Percentiles rank a stretch among this genome's conserved stretches.
Evolutionary conservation across 2,888 invertebrate species (phyloP).

Genomic region (Eilema griseolum): DNA sequence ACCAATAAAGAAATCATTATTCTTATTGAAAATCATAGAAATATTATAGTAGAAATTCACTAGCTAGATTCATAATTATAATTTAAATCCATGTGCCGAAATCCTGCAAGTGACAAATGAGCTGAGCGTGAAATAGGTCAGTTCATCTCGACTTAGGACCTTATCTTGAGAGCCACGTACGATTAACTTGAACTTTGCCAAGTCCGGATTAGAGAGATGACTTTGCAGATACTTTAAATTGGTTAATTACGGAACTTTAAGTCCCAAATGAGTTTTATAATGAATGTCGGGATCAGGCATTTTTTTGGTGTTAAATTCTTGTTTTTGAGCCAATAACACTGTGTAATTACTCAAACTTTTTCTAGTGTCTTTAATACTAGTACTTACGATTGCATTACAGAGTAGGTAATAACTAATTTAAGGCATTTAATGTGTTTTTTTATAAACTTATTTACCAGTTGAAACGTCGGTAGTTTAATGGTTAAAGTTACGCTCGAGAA

Average conservation of each 20-base stretch:
- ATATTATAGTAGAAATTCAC: not conserved
- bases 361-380: not conserved
- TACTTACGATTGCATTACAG: not conserved
- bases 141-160: constrained; percentile 20
- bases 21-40: not conserved
- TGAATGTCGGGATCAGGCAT: constrained; percentile 21
- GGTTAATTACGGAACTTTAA: constrained; percentile 32
- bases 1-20: too few species aligned
- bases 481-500: too few species aligned
- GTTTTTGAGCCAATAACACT: not conserved
- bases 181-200: constrained; percentile 24
- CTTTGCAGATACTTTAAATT: constrained; percentile 32
- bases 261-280: constrained; percentile 33
- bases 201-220: constrained; percentile 29
- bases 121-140: constrained; percentile 26
- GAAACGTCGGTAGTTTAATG: too few species aligned
- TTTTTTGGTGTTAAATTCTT: constrained; percentile 12
- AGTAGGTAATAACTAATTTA: not conserved
- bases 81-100: not conserved
- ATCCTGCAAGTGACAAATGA: constrained; percentile 20
- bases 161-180: constrained; percentile 28
- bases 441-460: too few species aligned
- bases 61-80: not conserved
- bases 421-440: too few species aligned
- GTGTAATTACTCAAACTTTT: not conserved